Percentiles rank a stretch among this genome's conserved stretches.
Conservation (phyloP, 2,113 vertebrate genomes). For the Phrynocephalus versicolor region DNA sequence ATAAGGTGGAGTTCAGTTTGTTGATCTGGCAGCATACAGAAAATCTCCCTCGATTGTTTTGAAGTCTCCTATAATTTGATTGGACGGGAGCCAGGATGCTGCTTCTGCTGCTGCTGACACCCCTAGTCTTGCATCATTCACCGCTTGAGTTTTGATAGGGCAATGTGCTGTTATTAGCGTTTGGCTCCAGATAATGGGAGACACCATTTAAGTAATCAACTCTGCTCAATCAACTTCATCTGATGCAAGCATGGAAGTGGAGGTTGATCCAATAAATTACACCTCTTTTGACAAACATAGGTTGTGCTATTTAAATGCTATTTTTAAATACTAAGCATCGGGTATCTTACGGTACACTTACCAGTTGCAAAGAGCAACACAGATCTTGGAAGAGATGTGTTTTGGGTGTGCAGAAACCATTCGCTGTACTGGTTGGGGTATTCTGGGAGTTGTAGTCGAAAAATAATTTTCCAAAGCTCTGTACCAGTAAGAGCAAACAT, state of each 20-base stretch:
- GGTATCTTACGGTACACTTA: neutral
- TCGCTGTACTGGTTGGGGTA: no score
- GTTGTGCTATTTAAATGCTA: neutral
- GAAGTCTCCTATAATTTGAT: constrained; percentile 65
- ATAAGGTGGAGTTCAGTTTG: constrained; percentile 33
- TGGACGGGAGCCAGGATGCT: constrained; percentile 34
- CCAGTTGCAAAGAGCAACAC: neutral
- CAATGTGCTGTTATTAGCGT: neutral
- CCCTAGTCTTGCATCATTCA: constrained; percentile 5
- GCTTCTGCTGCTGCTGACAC: constrained; percentile 19
- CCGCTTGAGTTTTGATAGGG: constrained; percentile 9
- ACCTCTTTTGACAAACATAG: neutral
- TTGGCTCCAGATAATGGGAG: neutral
- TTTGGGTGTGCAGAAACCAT: no score
- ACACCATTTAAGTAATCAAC: neutral
- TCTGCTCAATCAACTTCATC: neutral
- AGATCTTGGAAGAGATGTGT: neutral
- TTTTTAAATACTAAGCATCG: no score
- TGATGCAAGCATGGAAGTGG: neutral
- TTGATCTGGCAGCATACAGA: neutral
- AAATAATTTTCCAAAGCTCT: no score
- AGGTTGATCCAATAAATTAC: neutral
- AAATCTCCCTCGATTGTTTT: constrained; percentile 48
- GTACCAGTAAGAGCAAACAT: constrained; percentile 6
- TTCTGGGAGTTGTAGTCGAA: no score